Evolutionary conservation across 1,140 invertebrate species (phyloP).

Genomic region (Diploscapter pachys): DNA sequence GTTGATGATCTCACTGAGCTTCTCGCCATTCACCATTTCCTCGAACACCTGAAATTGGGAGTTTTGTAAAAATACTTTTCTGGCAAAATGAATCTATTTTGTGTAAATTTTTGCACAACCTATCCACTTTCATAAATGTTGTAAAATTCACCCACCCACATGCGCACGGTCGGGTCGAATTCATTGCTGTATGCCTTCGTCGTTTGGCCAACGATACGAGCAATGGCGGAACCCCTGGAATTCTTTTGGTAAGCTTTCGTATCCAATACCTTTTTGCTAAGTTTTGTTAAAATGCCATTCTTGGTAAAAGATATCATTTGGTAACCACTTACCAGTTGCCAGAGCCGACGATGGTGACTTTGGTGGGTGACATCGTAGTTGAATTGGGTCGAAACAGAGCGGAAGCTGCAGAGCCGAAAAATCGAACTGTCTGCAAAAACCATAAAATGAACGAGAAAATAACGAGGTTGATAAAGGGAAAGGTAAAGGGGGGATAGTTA

Average conservation of each 20-base stretch:
- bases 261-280: conserved; percentile 14
- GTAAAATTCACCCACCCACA: conserved; percentile 69
- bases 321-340: conserved; percentile 49
- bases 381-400: neutral
- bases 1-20: conserved; percentile 97
- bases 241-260: neutral
- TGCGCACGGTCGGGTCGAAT: conserved; percentile 82
- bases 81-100: neutral
- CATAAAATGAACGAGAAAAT: too few relatives aligned
- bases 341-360: conserved; percentile 55
- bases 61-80: neutral
- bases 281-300: neutral
- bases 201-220: conserved; percentile 93
- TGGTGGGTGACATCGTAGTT: conserved; percentile 36
- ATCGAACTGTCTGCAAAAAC: too few relatives aligned
- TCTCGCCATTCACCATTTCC: conserved; percentile 87
- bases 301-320: conserved; percentile 21
- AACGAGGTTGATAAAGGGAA: too few relatives aligned
- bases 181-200: conserved; percentile 70
- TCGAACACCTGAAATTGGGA: conserved; percentile 73
- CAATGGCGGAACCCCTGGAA: conserved; percentile 95
- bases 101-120: neutral
- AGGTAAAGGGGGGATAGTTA: too few relatives aligned
- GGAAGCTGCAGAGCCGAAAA: too few relatives aligned
- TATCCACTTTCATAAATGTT: neutral